Percentiles rank a stretch among this genome's conserved stretches.
Evolutionary conservation across 2,797 vertebrate genomes (phyloP).

Genomic region (Sebastes ruberrimus): DNA sequence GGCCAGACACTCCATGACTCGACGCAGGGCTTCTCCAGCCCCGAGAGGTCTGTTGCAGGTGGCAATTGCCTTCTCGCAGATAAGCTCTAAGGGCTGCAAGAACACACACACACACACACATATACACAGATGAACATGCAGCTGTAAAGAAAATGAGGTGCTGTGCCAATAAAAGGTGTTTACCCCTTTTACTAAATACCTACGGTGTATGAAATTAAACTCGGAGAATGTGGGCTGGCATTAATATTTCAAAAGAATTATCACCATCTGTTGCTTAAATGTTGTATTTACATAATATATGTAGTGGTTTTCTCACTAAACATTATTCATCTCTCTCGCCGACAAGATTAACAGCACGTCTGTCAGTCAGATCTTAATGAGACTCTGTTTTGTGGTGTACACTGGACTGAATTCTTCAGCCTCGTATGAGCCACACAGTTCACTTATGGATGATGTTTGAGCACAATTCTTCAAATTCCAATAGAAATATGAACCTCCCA

Average conservation of each 20-base stretch:
- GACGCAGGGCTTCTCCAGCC: slow-evolving; percentile 95
- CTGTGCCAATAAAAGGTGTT: not conserved
- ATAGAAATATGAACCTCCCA: not conserved
- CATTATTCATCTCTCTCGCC: not conserved
- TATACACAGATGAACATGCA: not conserved
- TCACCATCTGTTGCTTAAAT: not conserved
- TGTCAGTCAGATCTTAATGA: not conserved
- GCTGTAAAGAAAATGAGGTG: not conserved
- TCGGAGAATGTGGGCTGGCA: no score
- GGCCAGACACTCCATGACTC: slow-evolving; percentile 98
- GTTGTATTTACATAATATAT: not conserved
- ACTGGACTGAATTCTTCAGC: not conserved
- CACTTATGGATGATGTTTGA: not conserved
- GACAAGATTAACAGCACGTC: not conserved
- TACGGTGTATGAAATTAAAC: not conserved
- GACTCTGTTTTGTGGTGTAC: not conserved
- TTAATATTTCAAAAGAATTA: not conserved
- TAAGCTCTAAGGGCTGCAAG: slow-evolving; percentile 93
- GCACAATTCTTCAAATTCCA: not conserved
- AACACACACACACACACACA: not conserved
- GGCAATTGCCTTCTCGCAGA: slow-evolving; percentile 99
- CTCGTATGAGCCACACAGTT: not conserved
- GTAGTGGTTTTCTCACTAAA: not conserved
- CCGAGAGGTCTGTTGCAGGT: slow-evolving; percentile 98
- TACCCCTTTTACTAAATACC: not conserved